These are phyloP conservation scores for Saxicola maurus DNA, from an alignment of 2,797 vertebrate genomes.

Conservation along the genomic window DNA sequence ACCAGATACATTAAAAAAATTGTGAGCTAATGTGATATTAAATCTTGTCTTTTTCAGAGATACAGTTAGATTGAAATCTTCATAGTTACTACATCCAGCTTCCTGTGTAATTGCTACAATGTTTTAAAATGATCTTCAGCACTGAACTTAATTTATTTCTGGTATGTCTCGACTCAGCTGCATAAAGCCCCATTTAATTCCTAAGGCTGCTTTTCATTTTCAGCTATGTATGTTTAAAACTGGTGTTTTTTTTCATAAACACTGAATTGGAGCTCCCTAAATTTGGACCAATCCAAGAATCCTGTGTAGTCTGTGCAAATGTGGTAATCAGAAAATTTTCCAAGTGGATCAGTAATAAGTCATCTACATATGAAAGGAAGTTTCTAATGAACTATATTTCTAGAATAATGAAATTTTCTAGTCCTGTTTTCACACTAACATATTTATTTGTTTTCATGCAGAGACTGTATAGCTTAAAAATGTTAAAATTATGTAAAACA, in stretches of 20 bases:
- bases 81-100: background rate
- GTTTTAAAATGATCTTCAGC: background rate
- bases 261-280: background rate
- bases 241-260: background rate
- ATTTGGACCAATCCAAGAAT: background rate
- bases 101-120: background rate
- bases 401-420: background rate
- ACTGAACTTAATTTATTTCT: background rate
- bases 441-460: constrained; percentile 7
- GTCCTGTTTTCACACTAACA: background rate
- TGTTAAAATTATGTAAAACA: background rate
- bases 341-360: background rate
- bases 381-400: background rate
- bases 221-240: background rate
- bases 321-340: background rate
- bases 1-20: background rate
- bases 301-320: background rate
- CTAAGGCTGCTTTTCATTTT: background rate
- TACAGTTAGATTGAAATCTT: background rate
- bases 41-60: constrained; percentile 25
- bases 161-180: background rate
- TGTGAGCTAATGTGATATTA: background rate
- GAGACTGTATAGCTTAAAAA: background rate
- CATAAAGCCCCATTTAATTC: background rate
- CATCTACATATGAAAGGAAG: background rate